Evolutionary conservation across 1,140 invertebrate genomes (phyloP), one percentile per base, ranked within the genome.

Genomic region (Dendroctonus valens): DNA sequence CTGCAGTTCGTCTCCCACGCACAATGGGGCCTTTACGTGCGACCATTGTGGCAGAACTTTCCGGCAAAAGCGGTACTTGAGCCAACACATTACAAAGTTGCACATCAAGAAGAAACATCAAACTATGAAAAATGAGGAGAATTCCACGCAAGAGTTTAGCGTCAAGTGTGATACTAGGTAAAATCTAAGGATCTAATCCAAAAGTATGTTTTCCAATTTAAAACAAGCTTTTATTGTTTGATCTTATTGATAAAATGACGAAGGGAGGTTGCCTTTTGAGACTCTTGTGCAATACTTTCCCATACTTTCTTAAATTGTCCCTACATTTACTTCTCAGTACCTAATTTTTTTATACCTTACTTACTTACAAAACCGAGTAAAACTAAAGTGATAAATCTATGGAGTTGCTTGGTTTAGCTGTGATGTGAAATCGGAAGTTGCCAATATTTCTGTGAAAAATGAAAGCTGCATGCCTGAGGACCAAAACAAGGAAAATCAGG

Each of bases 61-160:
- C 49, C 8, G 48, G 11, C 67, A 64, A 48, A 64, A 69, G 49
- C 64, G 65, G 41, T 65, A 55, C 40, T 65, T 69, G 48, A 54
- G 42, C 41, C 59, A 59, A 41, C 67, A 69, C 39, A 65, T 69
- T 59, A 64, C 51, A 7, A 65, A 54, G 14, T 41, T 65, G 42
- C 67, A 69, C 46, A 57, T 40, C 37, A 53, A 37, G 38, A 57
- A 58, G 7, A 41, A 52, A 49, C 46, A 57, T 12, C 9, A 54
- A 11, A 38, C 6, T 48, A 15, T 26, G 38, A 44, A 37, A 14
- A 46, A 42, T 6, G 26, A 11, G 38, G 39, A 55, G 40, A 7
- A 51, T 12, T 11, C 44, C 44, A 26, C 26, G 1, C 26, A 26
- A 26, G 26, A 26, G 26, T 26, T 26, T 26, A 26, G 1, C 26